Base-by-base conservation (phyloP, 2,888 invertebrate species). In the Drosophila paranaensis region DNA sequence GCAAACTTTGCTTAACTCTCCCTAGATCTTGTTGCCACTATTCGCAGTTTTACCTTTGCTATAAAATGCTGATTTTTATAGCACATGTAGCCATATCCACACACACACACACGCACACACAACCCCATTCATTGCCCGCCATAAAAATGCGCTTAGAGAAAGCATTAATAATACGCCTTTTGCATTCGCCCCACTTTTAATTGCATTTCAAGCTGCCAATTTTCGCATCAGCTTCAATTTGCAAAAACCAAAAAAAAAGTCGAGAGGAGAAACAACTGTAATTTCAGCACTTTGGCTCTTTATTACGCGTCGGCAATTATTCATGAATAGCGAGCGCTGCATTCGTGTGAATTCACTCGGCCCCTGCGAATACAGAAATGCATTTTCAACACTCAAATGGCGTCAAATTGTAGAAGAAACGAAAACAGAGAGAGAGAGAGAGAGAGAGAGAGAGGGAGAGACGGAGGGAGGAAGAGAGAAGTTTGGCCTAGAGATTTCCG, bases 241-340 rank as follows among this genome's bases (percentile, higher is more conserved):
- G 25, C 27, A 3, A 39, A 54, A 54, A 25, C 27, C 2, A 39
- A 54, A 54, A 27, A 54, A 56, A 55, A 33, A 39, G 8, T 30
- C 30, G 46, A 56, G 25, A 50, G 14, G 16, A 42, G 48, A 63
- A 63, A 16, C n/a, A 75, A 57, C 39, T 57, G 43, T 67, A 78
- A 81, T 87, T 82, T 82, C 82, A 79, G 79, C 82, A 79, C 74
- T 81, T 74, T 79, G 78, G 58, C 70, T 77, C 88, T 71, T 88
- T 70, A 66, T 85, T 79, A 85, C 53, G 60, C 66, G 80, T 45
- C 61, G 45, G 50, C 51, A 77, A 77, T 79, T 77, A 69, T 62
- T 40, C 39, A 70, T 66, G 76, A 75, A 70, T 79, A 30, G 45
- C 20, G 50, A 56, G 58, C 48, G 56, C 27, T 65, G 58, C 33